Percentiles rank a stretch among this genome's conserved stretches.
phyloP scores from a whole-genome alignment of 2,113 vertebrate species.

The Paraplagusia blochii region DNA sequence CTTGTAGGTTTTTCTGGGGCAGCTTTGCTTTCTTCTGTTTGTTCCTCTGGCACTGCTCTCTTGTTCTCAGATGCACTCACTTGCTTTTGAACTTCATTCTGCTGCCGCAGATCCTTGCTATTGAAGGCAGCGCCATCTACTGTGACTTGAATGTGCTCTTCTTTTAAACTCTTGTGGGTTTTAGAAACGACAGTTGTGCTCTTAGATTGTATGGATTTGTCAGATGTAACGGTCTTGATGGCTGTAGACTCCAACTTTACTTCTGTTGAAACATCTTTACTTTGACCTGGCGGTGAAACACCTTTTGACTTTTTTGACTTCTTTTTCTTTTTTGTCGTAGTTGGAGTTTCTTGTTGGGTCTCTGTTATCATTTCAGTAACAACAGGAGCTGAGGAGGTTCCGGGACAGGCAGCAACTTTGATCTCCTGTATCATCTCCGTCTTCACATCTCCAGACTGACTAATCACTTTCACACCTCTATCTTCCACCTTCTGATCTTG shows the following conservation, averaged over 20 bases:
- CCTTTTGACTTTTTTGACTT: constrained; percentile 75
- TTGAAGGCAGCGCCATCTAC: constrained; percentile 52
- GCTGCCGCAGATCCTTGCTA: constrained; percentile 52
- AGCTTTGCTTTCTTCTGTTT: constrained; percentile 53
- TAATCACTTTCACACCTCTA: constrained; percentile 40
- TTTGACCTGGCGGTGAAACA: constrained; percentile 41
- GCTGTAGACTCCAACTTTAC: constrained; percentile 42
- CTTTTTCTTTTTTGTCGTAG: constrained; percentile 70
- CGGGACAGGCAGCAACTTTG: constrained; percentile 24
- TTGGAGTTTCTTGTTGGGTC: constrained; percentile 40
- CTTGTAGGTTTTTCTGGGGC: constrained; percentile 75
- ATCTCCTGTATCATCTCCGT: constrained; percentile 51
- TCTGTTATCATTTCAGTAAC: constrained; percentile 28
- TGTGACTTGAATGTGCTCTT: constrained; percentile 48
- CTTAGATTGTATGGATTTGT: constrained; percentile 39
- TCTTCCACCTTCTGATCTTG: constrained; percentile 29
- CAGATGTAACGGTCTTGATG: constrained; percentile 28
- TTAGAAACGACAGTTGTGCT: constrained; percentile 48
- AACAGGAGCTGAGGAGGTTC: constrained; percentile 18
- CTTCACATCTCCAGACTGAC: constrained; percentile 36
- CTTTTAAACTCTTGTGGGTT: constrained; percentile 44
- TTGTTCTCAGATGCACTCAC: constrained; percentile 56
- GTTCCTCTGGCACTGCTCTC: constrained; percentile 57
- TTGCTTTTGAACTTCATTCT: constrained; percentile 58
- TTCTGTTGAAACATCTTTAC: constrained; percentile 45